Evolutionary conservation across 2,888 invertebrate species (phyloP).

Genomic region (Elmis aenea): DNA sequence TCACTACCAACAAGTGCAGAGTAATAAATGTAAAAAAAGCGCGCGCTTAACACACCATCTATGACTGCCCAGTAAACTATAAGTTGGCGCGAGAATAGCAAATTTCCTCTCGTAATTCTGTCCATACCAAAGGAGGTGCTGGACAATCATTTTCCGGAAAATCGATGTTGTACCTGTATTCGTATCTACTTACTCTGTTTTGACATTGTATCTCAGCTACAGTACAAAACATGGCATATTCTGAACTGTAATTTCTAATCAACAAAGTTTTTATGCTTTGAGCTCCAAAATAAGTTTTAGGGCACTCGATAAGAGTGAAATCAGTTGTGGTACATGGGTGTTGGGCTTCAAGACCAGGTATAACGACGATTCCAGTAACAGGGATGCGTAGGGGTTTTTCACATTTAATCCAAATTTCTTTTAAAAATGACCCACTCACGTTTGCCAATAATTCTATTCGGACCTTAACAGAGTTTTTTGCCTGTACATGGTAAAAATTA

Average conservation of each 20-base stretch:
- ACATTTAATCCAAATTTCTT: constrained; percentile 47
- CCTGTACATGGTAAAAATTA: constrained; percentile 5
- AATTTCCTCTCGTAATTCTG: too few species aligned
- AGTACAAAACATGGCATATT: constrained; percentile 41
- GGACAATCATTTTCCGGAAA: too few species aligned
- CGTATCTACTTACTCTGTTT: too few species aligned
- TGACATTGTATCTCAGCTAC: constrained; percentile 37
- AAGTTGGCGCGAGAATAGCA: too few species aligned
- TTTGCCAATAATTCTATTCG: constrained; percentile 13
- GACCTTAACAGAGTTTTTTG: constrained; percentile 4
- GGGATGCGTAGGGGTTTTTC: constrained; percentile 35
- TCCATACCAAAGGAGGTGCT: too few species aligned
- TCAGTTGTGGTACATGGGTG: constrained; percentile 41
- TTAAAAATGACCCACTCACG: constrained; percentile 6
- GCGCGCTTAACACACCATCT: too few species aligned
- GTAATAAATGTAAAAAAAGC: too few species aligned
- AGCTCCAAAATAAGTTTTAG: constrained; percentile 41
- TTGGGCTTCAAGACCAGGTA: constrained; percentile 38
- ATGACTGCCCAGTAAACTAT: too few species aligned
- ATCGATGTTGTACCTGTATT: too few species aligned
- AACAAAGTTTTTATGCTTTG: constrained; percentile 38
- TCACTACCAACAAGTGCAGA: too few species aligned
- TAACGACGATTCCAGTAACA: constrained; percentile 37
- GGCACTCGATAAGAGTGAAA: constrained; percentile 45
- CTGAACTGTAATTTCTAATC: constrained; percentile 45